Evolutionary conservation across 2,888 invertebrate species (phyloP).

Genomic region (Drosophila formosana): DNA sequence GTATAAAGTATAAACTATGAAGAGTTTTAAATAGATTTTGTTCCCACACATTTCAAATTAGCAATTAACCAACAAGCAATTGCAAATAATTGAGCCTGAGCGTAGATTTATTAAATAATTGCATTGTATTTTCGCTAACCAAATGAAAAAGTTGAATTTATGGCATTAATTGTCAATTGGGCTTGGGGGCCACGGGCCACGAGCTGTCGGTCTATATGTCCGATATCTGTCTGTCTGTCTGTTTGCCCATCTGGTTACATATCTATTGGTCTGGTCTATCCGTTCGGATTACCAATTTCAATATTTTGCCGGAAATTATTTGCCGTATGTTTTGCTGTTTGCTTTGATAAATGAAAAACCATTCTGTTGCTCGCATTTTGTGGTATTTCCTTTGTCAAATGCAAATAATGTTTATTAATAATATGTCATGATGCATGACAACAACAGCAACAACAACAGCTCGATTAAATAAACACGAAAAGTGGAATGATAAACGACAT

Average conservation of each 20-base stretch:
- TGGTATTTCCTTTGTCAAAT: slow-evolving; percentile 47
- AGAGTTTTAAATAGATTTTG: slow-evolving; percentile 6
- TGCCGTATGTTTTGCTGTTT: slow-evolving; percentile 47
- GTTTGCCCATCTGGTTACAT: slow-evolving; percentile 1
- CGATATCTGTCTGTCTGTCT: slow-evolving; percentile 2
- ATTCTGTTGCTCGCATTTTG: slow-evolving; percentile 33
- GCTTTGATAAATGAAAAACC: slow-evolving; percentile 44
- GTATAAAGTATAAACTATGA: background rate
- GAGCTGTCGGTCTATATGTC: slow-evolving; percentile 13
- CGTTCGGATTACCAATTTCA: slow-evolving; percentile 43
- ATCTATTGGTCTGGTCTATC: slow-evolving; percentile 6
- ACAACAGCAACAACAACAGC: slow-evolving; percentile 13
- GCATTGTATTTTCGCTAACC: slow-evolving; percentile 23
- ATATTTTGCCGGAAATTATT: slow-evolving; percentile 55
- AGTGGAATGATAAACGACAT: slow-evolving; percentile 1
- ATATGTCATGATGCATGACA: slow-evolving; percentile 32
- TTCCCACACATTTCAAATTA: slow-evolving; percentile 31
- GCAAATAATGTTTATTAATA: slow-evolving; percentile 46
- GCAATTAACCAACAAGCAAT: slow-evolving; percentile 41
- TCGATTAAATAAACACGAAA: slow-evolving; percentile 7
- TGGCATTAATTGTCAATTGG: slow-evolving; percentile 39
- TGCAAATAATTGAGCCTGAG: slow-evolving; percentile 39
- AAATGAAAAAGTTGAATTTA: slow-evolving; percentile 38
- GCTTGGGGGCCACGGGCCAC: slow-evolving; percentile 3
- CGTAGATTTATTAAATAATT: slow-evolving; percentile 46